These are phyloP conservation scores for Lithophane semibrunnea DNA, from an alignment of 2,888 invertebrate species.

Conservation along the genomic window DNA sequence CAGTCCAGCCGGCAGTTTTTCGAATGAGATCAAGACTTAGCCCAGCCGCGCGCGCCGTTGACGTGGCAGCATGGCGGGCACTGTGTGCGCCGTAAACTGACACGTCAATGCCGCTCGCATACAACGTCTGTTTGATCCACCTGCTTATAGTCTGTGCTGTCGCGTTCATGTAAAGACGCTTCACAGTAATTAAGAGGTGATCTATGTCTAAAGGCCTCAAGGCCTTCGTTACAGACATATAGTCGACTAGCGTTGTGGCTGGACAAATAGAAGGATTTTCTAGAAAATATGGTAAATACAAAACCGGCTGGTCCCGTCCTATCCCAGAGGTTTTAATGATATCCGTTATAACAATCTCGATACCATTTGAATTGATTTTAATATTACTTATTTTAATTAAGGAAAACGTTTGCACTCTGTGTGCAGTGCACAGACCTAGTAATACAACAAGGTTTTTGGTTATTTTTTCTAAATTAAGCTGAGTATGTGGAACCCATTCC, in stretches of 20 bases:
- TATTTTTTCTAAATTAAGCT: conserved; percentile 17
- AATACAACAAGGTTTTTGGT: conserved; percentile 27
- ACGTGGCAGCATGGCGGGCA: conserved; percentile 58
- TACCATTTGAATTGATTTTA: background rate
- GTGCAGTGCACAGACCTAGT: background rate
- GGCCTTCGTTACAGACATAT: conserved; percentile 31
- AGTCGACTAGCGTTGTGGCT: conserved; percentile 41
- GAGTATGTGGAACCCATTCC: background rate
- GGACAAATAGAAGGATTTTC: conserved; percentile 55
- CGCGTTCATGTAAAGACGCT: conserved; percentile 33
- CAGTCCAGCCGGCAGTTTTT: conserved; percentile 9
- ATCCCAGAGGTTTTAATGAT: conserved; percentile 55
- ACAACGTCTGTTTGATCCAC: conserved; percentile 53
- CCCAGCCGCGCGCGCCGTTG: conserved; percentile 46
- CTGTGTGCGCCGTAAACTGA: background rate
- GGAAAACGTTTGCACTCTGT: background rate
- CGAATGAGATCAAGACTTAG: conserved; percentile 18
- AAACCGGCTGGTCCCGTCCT: conserved; percentile 38
- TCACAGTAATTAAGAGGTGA: conserved; percentile 35
- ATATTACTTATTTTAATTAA: background rate
- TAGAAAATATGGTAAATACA: conserved; percentile 44
- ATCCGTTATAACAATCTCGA: conserved; percentile 32
- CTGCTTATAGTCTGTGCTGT: conserved; percentile 46
- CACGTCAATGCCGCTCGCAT: background rate
- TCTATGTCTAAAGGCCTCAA: conserved; percentile 14